Conservation (phyloP, 2,888 invertebrate genomes). For the Blastobasis lacticolella region DNA sequence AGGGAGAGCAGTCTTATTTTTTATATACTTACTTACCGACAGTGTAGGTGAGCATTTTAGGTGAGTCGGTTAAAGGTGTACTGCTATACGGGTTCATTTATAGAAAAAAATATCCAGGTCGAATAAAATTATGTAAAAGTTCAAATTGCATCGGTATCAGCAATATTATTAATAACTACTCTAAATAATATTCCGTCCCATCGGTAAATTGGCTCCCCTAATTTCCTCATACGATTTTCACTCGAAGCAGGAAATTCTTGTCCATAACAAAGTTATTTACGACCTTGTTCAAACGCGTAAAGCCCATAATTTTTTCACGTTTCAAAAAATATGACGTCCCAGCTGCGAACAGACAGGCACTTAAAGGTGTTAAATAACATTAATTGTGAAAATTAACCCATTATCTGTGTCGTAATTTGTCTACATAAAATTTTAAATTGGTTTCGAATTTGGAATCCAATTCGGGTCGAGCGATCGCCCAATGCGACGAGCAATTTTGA, state of each 20-base stretch:
- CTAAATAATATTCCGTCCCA: no score
- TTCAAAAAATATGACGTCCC: conserved; percentile 3
- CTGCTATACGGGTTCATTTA: not conserved
- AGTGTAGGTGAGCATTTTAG: conserved; percentile 17
- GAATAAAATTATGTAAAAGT: not conserved
- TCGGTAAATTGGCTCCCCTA: no score
- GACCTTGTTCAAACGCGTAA: not conserved
- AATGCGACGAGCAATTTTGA: conserved; percentile 37
- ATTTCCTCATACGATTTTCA: no score
- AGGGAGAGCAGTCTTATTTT: conserved; percentile 43
- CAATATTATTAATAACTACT: not conserved
- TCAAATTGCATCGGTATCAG: not conserved
- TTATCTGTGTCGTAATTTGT: not conserved
- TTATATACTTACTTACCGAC: conserved; percentile 13
- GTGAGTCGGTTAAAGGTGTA: not conserved
- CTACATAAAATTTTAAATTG: conserved; percentile 7
- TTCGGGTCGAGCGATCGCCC: conserved; percentile 35
- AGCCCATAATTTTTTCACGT: not conserved
- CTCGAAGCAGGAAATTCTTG: not conserved
- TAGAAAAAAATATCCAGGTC: no score
- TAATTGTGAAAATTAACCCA: conserved; percentile 12
- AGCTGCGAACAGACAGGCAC: conserved; percentile 8
- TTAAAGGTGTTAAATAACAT: conserved; percentile 7
- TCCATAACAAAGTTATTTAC: conserved; percentile 4
- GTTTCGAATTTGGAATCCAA: conserved; percentile 3